A percentile compares a stretch with the other conserved stretches of the same genome.
These are phyloP conservation scores for Grus americana DNA, from an alignment of 2,113 vertebrate genomes.

Conservation along the genomic window DNA sequence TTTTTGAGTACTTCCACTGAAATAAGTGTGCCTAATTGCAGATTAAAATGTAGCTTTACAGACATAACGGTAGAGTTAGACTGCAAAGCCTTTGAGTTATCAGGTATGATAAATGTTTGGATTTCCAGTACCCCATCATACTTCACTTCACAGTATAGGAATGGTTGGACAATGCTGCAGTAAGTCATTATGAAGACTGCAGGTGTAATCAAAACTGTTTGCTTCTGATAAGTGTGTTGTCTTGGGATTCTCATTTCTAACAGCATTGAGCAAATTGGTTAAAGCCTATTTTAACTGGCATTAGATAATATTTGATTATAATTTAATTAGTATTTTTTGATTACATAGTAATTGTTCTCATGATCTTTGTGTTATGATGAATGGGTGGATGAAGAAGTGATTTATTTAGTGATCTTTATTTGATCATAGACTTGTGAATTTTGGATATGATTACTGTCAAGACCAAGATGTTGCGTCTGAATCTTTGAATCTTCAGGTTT, in stretches of 20 bases:
- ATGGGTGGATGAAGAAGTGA: neutral
- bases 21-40: neutral
- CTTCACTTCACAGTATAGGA: neutral
- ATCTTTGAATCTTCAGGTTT: slow-evolving; percentile 79
- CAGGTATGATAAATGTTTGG: neutral
- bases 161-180: neutral
- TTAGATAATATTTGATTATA: neutral
- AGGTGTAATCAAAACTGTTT: neutral
- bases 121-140: neutral
- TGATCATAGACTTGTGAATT: slow-evolving; percentile 83
- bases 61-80: neutral
- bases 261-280: neutral
- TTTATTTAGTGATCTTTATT: slow-evolving; percentile 13
- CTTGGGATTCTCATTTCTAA: neutral
- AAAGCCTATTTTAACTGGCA: neutral
- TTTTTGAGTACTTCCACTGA: neutral
- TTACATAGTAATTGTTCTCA: neutral
- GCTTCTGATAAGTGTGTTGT: neutral
- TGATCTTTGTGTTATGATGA: neutral
- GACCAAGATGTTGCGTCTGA: slow-evolving; percentile 60
- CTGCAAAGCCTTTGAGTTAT: neutral
- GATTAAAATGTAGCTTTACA: neutral
- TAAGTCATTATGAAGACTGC: neutral
- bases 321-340: neutral
- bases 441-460: slow-evolving; percentile 82